These are phyloP conservation scores for Samia ricini DNA, from an alignment of 1,140 invertebrate species.

Conservation along the genomic window DNA sequence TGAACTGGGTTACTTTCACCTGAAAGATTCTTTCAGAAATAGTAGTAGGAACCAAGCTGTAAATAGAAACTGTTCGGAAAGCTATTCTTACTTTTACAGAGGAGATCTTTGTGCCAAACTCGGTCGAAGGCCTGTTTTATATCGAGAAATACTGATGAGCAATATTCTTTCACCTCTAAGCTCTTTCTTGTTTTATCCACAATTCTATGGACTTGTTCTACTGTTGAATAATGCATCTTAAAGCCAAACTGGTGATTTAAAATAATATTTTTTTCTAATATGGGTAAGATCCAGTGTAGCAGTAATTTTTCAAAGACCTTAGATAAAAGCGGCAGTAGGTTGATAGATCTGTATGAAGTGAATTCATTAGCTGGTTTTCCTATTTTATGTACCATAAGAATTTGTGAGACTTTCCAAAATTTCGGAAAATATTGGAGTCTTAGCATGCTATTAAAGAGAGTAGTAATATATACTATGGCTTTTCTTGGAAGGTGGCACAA, in stretches of 20 bases:
- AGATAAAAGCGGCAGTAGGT: conserved; percentile 3
- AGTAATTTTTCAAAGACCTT: conserved; percentile 22
- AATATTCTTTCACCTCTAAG: conserved; percentile 34
- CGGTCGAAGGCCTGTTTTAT: conserved; percentile 40
- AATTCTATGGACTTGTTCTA: conserved; percentile 36
- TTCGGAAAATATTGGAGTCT: conserved; percentile 5
- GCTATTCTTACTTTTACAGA: conserved; percentile 42
- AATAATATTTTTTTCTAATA: conserved; percentile 14
- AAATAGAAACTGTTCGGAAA: conserved; percentile 13
- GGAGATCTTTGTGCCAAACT: conserved; percentile 50
- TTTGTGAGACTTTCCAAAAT: conserved; percentile 9
- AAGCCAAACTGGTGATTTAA: conserved; percentile 49
- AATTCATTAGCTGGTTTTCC: background rate
- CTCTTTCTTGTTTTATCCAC: conserved; percentile 19
- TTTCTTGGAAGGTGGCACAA: conserved; percentile 1
- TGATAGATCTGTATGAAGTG: conserved; percentile 4
- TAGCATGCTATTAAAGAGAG: background rate
- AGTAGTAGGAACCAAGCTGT: no score
- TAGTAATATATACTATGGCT: background rate
- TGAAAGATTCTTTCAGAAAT: no score
- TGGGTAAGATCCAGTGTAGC: background rate
- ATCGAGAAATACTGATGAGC: no score
- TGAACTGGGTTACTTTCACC: no score
- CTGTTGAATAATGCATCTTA: conserved; percentile 31
- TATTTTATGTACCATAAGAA: conserved; percentile 7